A percentile compares a stretch with the other conserved stretches of the same genome.
Conservation (phyloP, 2,113 vertebrate species). For the Herpailurus yagouaroundi region DNA sequence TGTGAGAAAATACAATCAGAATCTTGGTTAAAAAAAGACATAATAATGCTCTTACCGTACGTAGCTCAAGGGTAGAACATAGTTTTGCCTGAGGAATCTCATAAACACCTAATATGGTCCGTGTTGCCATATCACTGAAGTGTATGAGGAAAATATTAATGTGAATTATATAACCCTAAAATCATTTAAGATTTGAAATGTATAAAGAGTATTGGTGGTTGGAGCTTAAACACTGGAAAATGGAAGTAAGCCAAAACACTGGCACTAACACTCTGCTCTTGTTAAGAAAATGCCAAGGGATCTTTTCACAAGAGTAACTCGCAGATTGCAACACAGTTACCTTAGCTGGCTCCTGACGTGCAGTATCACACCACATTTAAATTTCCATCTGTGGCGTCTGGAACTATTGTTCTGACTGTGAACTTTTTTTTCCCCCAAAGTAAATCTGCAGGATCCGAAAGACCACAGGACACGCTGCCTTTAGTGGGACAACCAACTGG, state of each 20-base stretch:
- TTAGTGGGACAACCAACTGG: conserved; percentile 4
- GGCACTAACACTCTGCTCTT: conserved; percentile 74
- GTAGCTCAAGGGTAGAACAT: neutral
- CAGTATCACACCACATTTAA: conserved; percentile 84
- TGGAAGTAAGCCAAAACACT: conserved; percentile 70
- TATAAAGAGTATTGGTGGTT: conserved; percentile 31
- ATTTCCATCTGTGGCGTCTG: conserved; percentile 85
- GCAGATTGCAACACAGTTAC: conserved; percentile 83
- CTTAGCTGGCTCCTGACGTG: conserved; percentile 86
- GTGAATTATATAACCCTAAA: conserved; percentile 37
- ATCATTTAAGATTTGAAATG: conserved; percentile 51
- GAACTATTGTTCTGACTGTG: conserved; percentile 79
- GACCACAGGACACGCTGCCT: neutral
- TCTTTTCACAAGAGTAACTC: conserved; percentile 81
- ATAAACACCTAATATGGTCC: neutral
- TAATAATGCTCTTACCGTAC: neutral
- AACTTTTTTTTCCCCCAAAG: conserved; percentile 66
- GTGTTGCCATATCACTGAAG: neutral
- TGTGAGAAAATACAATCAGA: conserved; percentile 40
- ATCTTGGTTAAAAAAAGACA: too few relatives aligned
- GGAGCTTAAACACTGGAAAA: conserved; percentile 57
- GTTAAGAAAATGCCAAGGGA: conserved; percentile 82
- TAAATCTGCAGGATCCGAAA: conserved; percentile 65
- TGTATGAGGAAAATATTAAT: neutral
- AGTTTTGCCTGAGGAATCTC: neutral